Conservation (phyloP, 2,797 vertebrate species). For the Anabas testudineus region DNA sequence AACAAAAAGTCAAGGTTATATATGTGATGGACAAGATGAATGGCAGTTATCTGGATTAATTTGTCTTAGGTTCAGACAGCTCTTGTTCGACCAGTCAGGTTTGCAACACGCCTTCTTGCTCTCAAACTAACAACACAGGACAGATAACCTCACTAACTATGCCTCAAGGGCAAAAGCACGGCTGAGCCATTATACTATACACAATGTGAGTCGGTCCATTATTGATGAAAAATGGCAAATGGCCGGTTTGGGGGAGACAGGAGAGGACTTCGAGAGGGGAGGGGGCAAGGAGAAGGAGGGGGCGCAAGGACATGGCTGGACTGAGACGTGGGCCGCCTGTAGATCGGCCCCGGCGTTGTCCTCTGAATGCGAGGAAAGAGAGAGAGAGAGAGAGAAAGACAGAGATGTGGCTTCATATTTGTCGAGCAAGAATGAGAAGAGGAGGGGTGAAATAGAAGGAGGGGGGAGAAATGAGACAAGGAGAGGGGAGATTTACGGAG, state of each 20-base stretch:
- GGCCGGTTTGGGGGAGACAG: conserved; percentile 73
- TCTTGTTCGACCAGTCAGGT: conserved; percentile 36
- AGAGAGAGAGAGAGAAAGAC: conserved; percentile 36
- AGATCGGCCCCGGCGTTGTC: conserved; percentile 78
- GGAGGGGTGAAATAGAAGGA: conserved; percentile 50
- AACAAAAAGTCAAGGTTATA: conserved; percentile 69
- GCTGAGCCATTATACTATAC: conserved; percentile 69
- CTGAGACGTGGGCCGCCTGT: conserved; percentile 84
- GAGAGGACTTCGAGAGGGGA: conserved; percentile 57
- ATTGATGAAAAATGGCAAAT: conserved; percentile 84
- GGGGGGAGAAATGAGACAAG: conserved; percentile 38
- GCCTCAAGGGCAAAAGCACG: conserved; percentile 80
- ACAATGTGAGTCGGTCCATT: conserved; percentile 78
- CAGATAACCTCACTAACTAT: conserved; percentile 76
- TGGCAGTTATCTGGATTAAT: conserved; percentile 35
- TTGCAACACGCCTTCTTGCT: conserved; percentile 46
- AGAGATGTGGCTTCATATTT: conserved; percentile 60
- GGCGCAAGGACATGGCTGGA: conserved; percentile 76
- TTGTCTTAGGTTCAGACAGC: conserved; percentile 35
- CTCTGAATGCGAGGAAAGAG: conserved; percentile 65
- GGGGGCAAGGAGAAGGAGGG: conserved; percentile 58
- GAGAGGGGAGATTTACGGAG: conserved; percentile 49
- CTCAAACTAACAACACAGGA: conserved; percentile 71
- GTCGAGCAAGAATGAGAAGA: conserved; percentile 44
- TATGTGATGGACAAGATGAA: conserved; percentile 60